Evolutionary conservation across 2,888 invertebrate species (phyloP), one percentile per base, ranked within the genome.

Genomic region (Amiota minor): DNA sequence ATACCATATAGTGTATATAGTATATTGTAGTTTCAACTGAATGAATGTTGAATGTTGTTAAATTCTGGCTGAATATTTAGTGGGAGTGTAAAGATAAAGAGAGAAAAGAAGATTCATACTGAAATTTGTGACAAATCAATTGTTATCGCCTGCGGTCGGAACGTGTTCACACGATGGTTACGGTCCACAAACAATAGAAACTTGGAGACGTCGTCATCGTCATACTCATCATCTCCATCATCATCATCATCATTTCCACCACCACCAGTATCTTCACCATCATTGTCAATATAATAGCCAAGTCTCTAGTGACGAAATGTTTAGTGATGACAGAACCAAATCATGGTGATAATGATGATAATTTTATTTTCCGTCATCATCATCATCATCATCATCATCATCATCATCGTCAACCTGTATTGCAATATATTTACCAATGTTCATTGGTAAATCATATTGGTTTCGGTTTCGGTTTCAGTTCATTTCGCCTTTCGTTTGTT

Each of bases 71-170:
- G 53, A 12, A 50, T 50, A 8, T 12, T 50, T 20, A 11, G 59
- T 59, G 59, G 59, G 59, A 59, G 59, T 59, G 59, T 20, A 59
- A 35, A 23, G 1, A 23, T 23, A 23, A 23, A 23, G 6, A 35
- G 6, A 35, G 6, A 35, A 6, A 35, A 35, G 35, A 35, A 35
- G 16, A 59, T 59, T 59, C 59, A 59, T 59, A 59, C 16, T 11
- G 18, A 68, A 68, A 68, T 77, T 82, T 88, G 87, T 85, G 86
- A 87, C 88, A 87, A 88, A 88, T 87, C 87, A 85, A 87, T 88
- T 88, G 77, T 79, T 67, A 79, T 79, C 81, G 86, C 84, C 83
- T 69, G 79, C 73, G 75, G 75, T 76, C 74, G 71, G 70, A 78
- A 75, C 78, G 80, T 75, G 75, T 76, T 76, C 72, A 20, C 50